Percentiles rank a stretch among this genome's conserved stretches.
Conservation (phyloP, 2,888 invertebrate genomes). For the Drosophila formosana region DNA sequence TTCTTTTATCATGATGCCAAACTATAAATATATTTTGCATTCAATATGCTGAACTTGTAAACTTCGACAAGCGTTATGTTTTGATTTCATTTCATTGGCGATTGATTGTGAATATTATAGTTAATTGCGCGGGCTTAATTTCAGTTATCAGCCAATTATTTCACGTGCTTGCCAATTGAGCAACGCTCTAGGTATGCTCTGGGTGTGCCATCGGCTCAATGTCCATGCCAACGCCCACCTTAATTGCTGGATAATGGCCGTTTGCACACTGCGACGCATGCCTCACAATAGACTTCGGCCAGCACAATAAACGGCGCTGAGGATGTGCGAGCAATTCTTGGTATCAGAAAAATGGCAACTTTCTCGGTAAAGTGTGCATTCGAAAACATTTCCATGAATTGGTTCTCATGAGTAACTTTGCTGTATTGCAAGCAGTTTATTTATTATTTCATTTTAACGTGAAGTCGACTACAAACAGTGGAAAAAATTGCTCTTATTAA, state of each 20-base stretch:
- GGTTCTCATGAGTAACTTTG: neutral
- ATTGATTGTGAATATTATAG: conserved; percentile 4
- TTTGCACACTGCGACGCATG: neutral
- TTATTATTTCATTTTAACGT: neutral
- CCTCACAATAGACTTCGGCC: neutral
- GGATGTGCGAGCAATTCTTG: neutral
- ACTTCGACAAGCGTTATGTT: neutral
- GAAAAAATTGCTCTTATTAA: too few relatives aligned
- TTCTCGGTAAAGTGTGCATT: neutral
- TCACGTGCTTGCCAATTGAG: conserved; percentile 41
- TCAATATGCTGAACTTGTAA: neutral
- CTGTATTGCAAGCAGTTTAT: neutral
- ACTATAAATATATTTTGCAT: conserved; percentile 3
- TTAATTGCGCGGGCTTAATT: conserved; percentile 44
- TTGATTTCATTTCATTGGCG: neutral
- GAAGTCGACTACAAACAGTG: too few relatives aligned
- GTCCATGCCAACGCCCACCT: conserved; percentile 15
- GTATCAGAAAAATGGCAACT: conserved; percentile 1
- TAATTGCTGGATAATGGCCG: conserved; percentile 33
- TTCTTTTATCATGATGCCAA: neutral
- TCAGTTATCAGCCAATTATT: conserved; percentile 62
- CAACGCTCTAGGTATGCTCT: conserved; percentile 14
- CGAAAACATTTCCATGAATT: neutral
- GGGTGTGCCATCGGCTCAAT: conserved; percentile 19
- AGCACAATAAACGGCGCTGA: neutral